phyloP scores from a whole-genome alignment of 2,113 vertebrate species.

The Alethe castanea region DNA sequence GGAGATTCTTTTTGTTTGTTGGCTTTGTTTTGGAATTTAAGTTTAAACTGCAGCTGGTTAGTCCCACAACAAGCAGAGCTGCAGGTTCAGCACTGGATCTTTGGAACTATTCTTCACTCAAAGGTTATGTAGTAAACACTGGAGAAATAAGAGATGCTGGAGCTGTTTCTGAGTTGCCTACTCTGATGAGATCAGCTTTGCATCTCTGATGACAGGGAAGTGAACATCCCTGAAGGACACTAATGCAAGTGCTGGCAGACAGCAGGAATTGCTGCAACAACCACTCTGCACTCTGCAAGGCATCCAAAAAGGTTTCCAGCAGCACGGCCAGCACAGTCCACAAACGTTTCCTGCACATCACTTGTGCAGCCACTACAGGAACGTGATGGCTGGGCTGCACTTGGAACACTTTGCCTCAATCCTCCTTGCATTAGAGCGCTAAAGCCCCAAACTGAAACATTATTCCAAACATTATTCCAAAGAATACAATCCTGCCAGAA shows the following conservation, averaged over 20 bases:
- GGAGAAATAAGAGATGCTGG: background rate
- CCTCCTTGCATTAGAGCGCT: background rate
- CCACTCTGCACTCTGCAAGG: background rate
- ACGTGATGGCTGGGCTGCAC: background rate
- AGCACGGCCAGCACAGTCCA: background rate
- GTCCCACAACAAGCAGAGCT: background rate
- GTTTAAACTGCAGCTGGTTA: background rate
- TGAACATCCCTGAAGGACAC: background rate
- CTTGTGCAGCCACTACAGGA: background rate
- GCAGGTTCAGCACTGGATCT: background rate
- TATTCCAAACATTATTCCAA: background rate
- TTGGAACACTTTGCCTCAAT: background rate
- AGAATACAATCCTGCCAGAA: background rate
- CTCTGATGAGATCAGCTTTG: background rate
- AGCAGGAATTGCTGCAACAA: background rate
- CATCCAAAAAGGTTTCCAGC: background rate
- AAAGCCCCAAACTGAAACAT: background rate
- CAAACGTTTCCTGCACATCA: background rate
- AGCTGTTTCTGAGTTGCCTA: background rate
- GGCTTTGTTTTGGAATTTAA: background rate
- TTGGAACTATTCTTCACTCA: background rate
- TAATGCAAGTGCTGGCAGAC: background rate
- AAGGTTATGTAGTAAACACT: background rate
- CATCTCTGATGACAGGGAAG: background rate
- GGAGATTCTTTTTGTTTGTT: background rate